Base-by-base conservation (phyloP, 2,888 invertebrate species). In the Meliscaeva auricollis region DNA sequence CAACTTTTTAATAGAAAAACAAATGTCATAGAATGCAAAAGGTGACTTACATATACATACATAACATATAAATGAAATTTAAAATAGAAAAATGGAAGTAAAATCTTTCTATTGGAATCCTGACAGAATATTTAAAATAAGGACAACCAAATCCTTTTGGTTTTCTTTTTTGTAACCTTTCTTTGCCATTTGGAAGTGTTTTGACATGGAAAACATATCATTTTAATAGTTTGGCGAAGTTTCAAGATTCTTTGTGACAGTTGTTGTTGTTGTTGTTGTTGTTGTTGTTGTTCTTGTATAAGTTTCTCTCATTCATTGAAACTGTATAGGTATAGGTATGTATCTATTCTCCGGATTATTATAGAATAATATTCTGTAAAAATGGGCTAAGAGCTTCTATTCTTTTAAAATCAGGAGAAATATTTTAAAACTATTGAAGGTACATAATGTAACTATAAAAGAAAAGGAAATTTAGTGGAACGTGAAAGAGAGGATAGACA, bases 171-270 rank as follows among this genome's bases (percentile, higher is more conserved):
- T 3, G n/a, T 22, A 38, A 38, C n/a, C n/a, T 60, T 60, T 41
- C 4, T 20, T 20, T 20, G 4, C 9, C 44, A 22, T 11, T 62
- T 62, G 50, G 69, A 52, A 70, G 22, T 77, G 58, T 26, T 60
- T 17, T 50, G 60, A 77, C 41, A 52, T 35, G n/a, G 44, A 32
- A 41, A 62, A 46, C 52, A 69, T 58, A 26, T 62, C 62, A 44
- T 70, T 62, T 62, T 60, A 62, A 77, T 52, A 77, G 52, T 70
- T 69, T 77, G 69, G 77, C 77, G 52, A 54, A 69, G 52, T 77
- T 77, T 70, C 77, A 77, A 77, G 32, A 15, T 54, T 64, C 17
- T 54, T 44, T 68, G 62, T 62, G 62, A 62, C 62, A 62, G 41
- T 62, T 62, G 15, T 44, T 68, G 38, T 6, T n/a, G n/a, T n/a